Base-by-base conservation (phyloP, 1,140 invertebrate species). In the Contarinia nasturtii region DNA sequence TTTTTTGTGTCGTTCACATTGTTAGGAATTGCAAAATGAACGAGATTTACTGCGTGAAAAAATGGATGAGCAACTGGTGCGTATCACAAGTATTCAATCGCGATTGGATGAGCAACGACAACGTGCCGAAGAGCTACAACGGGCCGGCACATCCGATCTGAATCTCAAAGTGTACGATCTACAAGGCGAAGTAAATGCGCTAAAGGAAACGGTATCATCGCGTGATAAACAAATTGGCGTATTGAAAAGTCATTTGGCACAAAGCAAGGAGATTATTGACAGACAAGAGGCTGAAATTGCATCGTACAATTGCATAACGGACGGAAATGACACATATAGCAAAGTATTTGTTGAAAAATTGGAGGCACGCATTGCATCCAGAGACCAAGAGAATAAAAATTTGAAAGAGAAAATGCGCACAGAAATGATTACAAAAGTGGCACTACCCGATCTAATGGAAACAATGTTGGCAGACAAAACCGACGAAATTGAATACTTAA, bases 21-120 rank as follows among this genome's bases (percentile, higher is more conserved):
- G 27, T 15, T 57, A 86, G 81, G 84, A 88, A 62, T 64, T 86
- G 36, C 73, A 78, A 52, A 76, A 77, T 37, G 84, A 89, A 54
- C 76, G 82, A 18, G 82, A 86, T 53, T 75, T 80, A 22, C 64
- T 89, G 41, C 84, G 88, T 57, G 73, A 80, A 51, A 78, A 79
- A 38, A 75, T 83, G 50, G 80, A 82, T 20, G 80, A 87, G 56
- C 81, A 86, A 58, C 69, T 86, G 47, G 73, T 82, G 47, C 74
- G 81, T 55, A 80, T 88, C 47, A 83, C 84, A 38, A 73, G 77
- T 1, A 69, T 89, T 51, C 77, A 82, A 50, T 79, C 80, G 47
- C 72, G 83, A 15, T 65, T 89, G 33, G 82, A 87, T 58, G 79
- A 82, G 52, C 80, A 84, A 53, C 69, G 82, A 7, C 73, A 77